phyloP scores from a whole-genome alignment of 1,140 invertebrate genomes.

The Calosoma granatense region DNA sequence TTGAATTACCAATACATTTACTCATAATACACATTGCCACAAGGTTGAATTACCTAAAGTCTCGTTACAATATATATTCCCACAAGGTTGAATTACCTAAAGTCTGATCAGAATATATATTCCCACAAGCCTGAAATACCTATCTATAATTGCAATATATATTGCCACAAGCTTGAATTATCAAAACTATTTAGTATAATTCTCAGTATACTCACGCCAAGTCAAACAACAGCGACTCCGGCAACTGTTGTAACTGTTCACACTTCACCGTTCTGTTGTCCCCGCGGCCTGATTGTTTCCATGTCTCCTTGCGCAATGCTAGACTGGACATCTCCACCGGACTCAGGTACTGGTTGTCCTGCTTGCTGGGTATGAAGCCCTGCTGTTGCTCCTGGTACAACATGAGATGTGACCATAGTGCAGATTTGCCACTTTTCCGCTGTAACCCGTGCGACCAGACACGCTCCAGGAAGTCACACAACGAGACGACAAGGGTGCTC shows the following conservation, averaged over 20 bases:
- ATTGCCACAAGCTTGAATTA: neutral
- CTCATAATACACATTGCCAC: too few relatives aligned
- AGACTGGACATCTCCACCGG: constrained; percentile 74
- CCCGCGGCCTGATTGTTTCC: constrained; percentile 22
- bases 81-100: too few relatives aligned
- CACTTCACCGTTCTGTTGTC: constrained; percentile 24
- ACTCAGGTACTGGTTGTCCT: constrained; percentile 72
- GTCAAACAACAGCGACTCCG: constrained; percentile 80
- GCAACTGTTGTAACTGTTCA: constrained; percentile 57
- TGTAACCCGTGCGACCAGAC: constrained; percentile 97
- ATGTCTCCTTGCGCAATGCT: constrained; percentile 46
- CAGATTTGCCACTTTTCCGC: constrained; percentile 91
- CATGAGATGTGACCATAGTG: constrained; percentile 86
- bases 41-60: too few relatives aligned
- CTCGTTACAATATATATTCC: too few relatives aligned
- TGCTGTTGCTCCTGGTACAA: constrained; percentile 85
- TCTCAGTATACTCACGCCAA: constrained; percentile 53
- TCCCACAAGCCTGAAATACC: too few relatives aligned
- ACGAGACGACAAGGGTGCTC: constrained; percentile 91
- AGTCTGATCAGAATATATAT: too few relatives aligned
- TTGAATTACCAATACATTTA: too few relatives aligned
- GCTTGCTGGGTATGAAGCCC: constrained; percentile 55
- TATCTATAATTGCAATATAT: neutral
- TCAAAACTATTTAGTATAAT: neutral
- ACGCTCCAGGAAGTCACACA: constrained; percentile 95